Percentiles rank a stretch among this genome's conserved stretches.
Evolutionary conservation across 1,140 invertebrate species (phyloP).

Genomic region (Neuroterus valhalla): DNA sequence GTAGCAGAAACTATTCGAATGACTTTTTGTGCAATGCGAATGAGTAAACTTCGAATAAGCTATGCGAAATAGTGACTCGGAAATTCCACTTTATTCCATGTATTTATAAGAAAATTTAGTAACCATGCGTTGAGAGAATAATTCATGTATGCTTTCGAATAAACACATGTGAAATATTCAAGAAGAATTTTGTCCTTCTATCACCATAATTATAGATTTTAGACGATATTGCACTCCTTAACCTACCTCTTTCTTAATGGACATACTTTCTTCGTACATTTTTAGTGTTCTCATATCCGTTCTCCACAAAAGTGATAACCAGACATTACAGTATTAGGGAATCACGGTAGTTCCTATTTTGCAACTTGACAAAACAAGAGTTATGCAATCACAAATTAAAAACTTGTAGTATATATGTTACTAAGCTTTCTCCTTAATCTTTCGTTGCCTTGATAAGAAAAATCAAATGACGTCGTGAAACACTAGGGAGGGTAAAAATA

Average conservation of each 20-base stretch:
- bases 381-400: conserved; percentile 17
- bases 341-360: conserved; percentile 12
- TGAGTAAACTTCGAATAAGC: too few species aligned
- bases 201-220: too few species aligned
- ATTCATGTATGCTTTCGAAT: background rate
- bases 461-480: background rate
- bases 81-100: too few species aligned
- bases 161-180: background rate
- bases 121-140: background rate
- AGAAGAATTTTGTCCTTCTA: too few species aligned
- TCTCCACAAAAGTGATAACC: background rate
- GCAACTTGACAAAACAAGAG: background rate
- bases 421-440: conserved; percentile 3
- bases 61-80: too few species aligned
- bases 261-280: conserved; percentile 72
- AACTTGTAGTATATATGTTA: conserved; percentile 25
- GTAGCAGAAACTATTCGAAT: too few species aligned
- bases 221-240: background rate
- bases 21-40: too few species aligned
- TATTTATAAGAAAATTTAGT: too few species aligned
- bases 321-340: background rate
- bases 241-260: conserved; percentile 71
- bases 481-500: background rate
- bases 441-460: conserved; percentile 25
- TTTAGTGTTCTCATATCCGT: conserved; percentile 48